Evolutionary conservation across 2,888 invertebrate genomes (phyloP), one percentile per base, ranked within the genome.

Genomic region (Formica aserva): DNA sequence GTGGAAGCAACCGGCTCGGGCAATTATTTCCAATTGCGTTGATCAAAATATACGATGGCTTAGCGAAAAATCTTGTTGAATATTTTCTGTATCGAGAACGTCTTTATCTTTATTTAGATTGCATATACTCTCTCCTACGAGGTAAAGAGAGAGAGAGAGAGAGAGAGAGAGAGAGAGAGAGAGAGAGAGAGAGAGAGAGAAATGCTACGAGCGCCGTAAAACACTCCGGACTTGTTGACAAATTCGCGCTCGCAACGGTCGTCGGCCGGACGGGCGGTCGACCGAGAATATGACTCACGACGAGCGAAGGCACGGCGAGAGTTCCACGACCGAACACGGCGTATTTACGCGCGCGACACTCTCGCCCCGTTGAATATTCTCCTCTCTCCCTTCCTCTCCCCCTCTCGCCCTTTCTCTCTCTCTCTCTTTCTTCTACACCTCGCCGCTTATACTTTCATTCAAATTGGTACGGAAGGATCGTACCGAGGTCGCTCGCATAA

Each of bases 311-410:
- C 77, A 38, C 67, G 55, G 5, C 78, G 78, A 57, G 78, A 57
- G 78, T 80, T 80, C 78, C 78, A 80, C 78, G 78, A 80, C 78
- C 78, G 60, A 72, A 60, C 72, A 55, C 57, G 78, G 26, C 78
- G 76, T 71, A 82, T 84, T 84, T 84, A 84, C 82, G 66, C 63
- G 80, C 72, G 48, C 62, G 84, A 60, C 57, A 48, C 74, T 81
- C 84, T 82, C 75, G 63, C 55, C 45, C 84, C 77, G 84, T 69
- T 85, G 84, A 85, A 85, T 85, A 85, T 85, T 85, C 84, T 66
- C 52, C n/a, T 52, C n/a, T n/a, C 8, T n/a, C 48, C 18, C 18
- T 6, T 1, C 15, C 6, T 18, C 18, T 5, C 45, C 41, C 76
- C 35, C 18, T 18, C 45, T 15, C 15, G 13, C 18, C 18, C 45